Evolutionary conservation across 2,888 invertebrate species (phyloP), one percentile per base, ranked within the genome.

Genomic region (Branchellion lobata): DNA sequence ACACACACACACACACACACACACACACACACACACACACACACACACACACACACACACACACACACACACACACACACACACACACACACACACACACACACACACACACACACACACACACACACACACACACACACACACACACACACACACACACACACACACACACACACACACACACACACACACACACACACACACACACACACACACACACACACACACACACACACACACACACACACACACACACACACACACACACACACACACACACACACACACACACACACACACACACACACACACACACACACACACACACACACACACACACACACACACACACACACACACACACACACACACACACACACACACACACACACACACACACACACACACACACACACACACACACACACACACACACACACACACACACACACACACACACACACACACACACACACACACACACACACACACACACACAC

Each of bases 121-220:
- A 8, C 61, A 57, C 61, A n/a, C 5, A 57, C 21, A 57, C 24
- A 24, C 5, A 3, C 61, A 57, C 3, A 8, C n/a, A 24, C 21
- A 57, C 5, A 8, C 24, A 57, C n/a, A n/a, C n/a, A n/a, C n/a
- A n/a, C n/a, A n/a, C n/a, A n/a, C n/a, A 33, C 72, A 40, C 34
- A 31, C 78, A 94, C 94, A 85, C 90, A 93, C n/a, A 18, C 21
- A 57, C 5, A 8, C 61, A 57, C 61, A n/a, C 5, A 57, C 21
- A 57, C 24, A 24, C 5, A 3, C 61, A 57, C 3, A 8, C n/a
- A 24, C 21, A 57, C 5, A 8, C 24, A 57, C n/a, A n/a, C n/a
- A n/a, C n/a, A n/a, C n/a, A n/a, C n/a, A n/a, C n/a, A 33, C 72
- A 40, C 34, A 31, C 78, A 94, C 94, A 85, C 90, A 93, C n/a